Conservation (phyloP, 2,888 invertebrate genomes). For the Azorinus chamasolen region DNA sequence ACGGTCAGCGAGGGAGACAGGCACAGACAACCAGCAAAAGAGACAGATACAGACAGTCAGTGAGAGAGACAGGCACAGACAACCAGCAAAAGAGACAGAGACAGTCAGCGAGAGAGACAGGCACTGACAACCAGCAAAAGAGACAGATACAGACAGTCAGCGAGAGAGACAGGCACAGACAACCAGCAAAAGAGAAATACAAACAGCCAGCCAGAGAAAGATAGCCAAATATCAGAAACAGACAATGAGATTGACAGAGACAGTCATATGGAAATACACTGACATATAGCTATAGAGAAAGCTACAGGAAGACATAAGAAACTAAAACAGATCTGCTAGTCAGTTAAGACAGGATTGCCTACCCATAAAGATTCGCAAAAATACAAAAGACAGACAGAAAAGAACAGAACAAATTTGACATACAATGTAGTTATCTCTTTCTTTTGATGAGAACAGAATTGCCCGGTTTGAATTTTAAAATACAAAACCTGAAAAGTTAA, state of each 20-base stretch:
- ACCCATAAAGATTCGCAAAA: too few species aligned
- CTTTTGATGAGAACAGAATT: too few species aligned
- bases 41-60: too few species aligned
- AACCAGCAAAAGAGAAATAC: background rate
- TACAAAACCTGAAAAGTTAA: too few species aligned
- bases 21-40: too few species aligned
- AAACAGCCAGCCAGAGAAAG: background rate
- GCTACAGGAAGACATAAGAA: background rate
- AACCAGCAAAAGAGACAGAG: background rate
- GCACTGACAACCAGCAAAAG: background rate
- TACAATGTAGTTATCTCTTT: too few species aligned
- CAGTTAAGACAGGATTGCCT: background rate
- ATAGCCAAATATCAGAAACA: background rate
- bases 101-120: background rate
- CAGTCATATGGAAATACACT: background rate
- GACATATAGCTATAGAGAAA: background rate
- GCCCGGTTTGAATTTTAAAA: too few species aligned
- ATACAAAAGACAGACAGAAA: background rate
- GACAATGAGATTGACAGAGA: background rate
- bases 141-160: background rate
- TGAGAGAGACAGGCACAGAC: too few species aligned
- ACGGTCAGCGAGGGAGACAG: too few species aligned
- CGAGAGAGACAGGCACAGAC: background rate
- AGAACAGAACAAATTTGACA: background rate
- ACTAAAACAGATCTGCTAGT: background rate